A percentile compares a stretch with the other conserved stretches of the same genome.
These are phyloP conservation scores for Platypus cylindrus DNA, from an alignment of 2,888 invertebrate species.

Conservation along the genomic window DNA sequence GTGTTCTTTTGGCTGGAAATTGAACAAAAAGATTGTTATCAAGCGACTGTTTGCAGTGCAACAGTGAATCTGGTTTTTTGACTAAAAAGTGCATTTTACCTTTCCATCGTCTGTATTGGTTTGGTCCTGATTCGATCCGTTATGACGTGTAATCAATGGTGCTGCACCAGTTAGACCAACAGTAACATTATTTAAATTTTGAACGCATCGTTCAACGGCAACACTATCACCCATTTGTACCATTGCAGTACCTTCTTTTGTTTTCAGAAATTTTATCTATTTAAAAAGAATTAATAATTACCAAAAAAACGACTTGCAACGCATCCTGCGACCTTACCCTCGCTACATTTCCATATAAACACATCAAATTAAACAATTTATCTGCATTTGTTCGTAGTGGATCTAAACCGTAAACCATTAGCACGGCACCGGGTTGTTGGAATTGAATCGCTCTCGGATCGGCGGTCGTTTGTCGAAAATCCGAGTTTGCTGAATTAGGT, in stretches of 20 bases:
- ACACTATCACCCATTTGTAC: conserved; percentile 96
- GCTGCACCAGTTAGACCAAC: conserved; percentile 58
- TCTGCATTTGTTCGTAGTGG: conserved; percentile 90
- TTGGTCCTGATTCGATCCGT: conserved; percentile 17
- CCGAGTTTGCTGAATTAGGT: conserved; percentile 22
- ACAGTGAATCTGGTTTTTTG: neutral
- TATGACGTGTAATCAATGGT: conserved; percentile 25
- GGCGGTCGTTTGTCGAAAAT: conserved; percentile 29
- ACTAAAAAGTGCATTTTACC: conserved; percentile 2
- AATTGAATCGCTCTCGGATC: conserved; percentile 24
- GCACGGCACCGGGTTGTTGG: conserved; percentile 71
- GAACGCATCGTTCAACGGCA: conserved; percentile 89
- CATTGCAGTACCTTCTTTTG: conserved; percentile 98
- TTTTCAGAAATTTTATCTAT: conserved; percentile 86
- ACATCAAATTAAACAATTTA: conserved; percentile 94
- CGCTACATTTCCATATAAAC: conserved; percentile 96
- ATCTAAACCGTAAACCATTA: conserved; percentile 97
- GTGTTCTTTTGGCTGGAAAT: conserved; percentile 30
- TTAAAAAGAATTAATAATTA: conserved; percentile 15
- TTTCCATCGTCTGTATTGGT: conserved; percentile 19
- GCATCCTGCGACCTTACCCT: conserved; percentile 48
- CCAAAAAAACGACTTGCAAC: neutral
- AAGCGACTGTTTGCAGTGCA: neutral
- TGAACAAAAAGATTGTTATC: conserved; percentile 2
- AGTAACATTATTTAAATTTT: conserved; percentile 86